Evolutionary conservation across 1,140 invertebrate species (phyloP).

Genomic region (Mya arenaria): DNA sequence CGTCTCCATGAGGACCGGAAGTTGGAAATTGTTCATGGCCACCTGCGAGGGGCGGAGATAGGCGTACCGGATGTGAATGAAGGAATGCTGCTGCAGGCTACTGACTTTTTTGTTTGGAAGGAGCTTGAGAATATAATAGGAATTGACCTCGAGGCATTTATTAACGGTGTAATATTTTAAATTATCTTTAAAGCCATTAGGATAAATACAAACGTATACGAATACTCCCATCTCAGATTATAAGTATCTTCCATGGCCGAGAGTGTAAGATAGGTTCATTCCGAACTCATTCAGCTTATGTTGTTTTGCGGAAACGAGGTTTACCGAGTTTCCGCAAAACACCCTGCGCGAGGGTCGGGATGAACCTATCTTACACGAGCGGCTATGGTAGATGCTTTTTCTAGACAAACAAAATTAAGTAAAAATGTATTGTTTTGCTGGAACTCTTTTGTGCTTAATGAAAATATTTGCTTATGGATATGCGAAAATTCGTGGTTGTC

Average conservation of each 20-base stretch:
- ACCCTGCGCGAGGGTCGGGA: background rate
- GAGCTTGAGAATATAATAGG: constrained; percentile 3
- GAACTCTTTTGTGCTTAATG: too few species aligned
- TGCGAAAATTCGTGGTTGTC: too few species aligned
- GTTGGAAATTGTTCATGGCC: background rate
- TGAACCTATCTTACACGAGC: too few species aligned
- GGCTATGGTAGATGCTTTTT: too few species aligned
- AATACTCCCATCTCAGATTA: too few species aligned
- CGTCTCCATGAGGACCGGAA: background rate
- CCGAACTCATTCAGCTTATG: background rate
- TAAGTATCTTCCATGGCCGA: too few species aligned
- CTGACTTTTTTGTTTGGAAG: background rate
- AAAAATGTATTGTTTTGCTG: too few species aligned
- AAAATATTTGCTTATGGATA: too few species aligned
- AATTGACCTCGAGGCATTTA: background rate
- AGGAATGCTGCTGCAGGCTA: background rate
- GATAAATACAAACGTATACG: background rate
- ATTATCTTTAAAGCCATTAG: background rate
- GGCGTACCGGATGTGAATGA: constrained; percentile 1
- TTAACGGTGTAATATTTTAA: constrained; percentile 1
- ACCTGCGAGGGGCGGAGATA: background rate
- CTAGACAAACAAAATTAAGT: too few species aligned
- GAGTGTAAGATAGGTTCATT: too few species aligned
- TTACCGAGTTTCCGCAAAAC: background rate
- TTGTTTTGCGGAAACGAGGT: background rate